phyloP scores from a whole-genome alignment of 1,140 invertebrate genomes.

The Hycleus phaleratus region DNA sequence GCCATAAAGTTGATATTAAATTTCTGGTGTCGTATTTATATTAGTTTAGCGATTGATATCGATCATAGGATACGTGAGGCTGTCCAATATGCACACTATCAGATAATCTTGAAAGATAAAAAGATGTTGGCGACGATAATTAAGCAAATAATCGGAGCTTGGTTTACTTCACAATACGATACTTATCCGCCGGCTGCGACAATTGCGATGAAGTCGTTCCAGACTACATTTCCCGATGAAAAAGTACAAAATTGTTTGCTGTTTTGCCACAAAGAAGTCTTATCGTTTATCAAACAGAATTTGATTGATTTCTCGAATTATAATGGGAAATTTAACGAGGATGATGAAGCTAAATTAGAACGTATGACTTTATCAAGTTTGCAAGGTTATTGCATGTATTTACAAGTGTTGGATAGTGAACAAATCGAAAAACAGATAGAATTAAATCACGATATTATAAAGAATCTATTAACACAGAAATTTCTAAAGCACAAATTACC shows the following conservation, averaged over 20 bases:
- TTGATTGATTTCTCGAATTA: conserved; percentile 55
- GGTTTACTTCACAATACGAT: conserved; percentile 75
- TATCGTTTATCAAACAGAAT: conserved; percentile 64
- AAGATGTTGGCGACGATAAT: conserved; percentile 69
- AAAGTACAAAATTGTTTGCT: conserved; percentile 62
- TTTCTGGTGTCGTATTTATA: conserved; percentile 72
- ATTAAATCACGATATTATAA: conserved; percentile 48
- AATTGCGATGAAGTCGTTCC: conserved; percentile 48
- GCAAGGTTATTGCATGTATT: conserved; percentile 55
- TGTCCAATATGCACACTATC: conserved; percentile 58
- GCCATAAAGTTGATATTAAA: conserved; percentile 58
- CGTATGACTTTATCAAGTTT: conserved; percentile 60
- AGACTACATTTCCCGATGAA: conserved; percentile 60
- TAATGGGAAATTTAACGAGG: conserved; percentile 51
- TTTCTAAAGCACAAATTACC: conserved; percentile 50
- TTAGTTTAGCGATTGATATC: conserved; percentile 61
- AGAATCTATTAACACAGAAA: conserved; percentile 67
- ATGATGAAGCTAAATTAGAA: conserved; percentile 65
- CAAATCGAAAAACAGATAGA: conserved; percentile 46
- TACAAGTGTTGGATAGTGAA: conserved; percentile 46
- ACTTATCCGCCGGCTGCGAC: conserved; percentile 70
- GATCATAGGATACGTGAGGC: conserved; percentile 74
- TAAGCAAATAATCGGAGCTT: conserved; percentile 64
- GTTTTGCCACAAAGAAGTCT: conserved; percentile 69
- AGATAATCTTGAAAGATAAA: conserved; percentile 59